Evolutionary conservation across 2,888 invertebrate species (phyloP).

Genomic region (Buathra laborator): DNA sequence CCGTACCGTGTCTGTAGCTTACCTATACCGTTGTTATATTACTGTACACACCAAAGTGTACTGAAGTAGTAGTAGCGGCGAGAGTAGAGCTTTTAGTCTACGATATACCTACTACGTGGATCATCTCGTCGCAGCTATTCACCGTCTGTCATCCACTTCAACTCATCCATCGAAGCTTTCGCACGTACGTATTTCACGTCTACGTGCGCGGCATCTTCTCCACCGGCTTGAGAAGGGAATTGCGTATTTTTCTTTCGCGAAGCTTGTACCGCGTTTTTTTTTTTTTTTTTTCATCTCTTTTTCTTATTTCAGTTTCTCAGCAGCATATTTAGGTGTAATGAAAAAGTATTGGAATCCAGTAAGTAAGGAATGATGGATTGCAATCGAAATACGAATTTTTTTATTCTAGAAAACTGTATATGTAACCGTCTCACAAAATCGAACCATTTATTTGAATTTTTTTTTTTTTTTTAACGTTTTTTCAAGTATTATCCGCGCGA

Average conservation of each 20-base stretch:
- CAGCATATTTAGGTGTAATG: not conserved
- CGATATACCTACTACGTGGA: slow-evolving; percentile 3
- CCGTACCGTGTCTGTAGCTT: not conserved
- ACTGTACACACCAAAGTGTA: not conserved
- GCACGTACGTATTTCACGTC: not conserved
- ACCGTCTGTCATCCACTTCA: slow-evolving; percentile 29
- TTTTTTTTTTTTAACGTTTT: too few species aligned
- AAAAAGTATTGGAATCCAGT: not conserved
- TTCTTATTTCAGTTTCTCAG: not conserved
- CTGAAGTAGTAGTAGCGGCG: not conserved
- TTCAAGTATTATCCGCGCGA: too few species aligned
- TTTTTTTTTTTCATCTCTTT: not conserved
- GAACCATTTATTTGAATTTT: too few species aligned
- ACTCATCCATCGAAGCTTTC: slow-evolving; percentile 21
- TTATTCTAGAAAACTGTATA: too few species aligned
- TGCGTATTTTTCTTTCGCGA: not conserved
- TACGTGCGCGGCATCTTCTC: not conserved
- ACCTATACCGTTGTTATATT: slow-evolving; percentile 8
- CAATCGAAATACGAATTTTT: too few species aligned
- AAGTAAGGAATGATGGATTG: too few species aligned
- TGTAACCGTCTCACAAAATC: too few species aligned
- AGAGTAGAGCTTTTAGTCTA: slow-evolving; percentile 33
- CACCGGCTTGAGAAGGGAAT: not conserved
- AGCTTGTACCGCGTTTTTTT: not conserved
- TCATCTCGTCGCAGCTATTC: slow-evolving; percentile 29